These are phyloP conservation scores for Bembecia ichneumoniformis DNA, from an alignment of 2,888 invertebrate species.

Conservation along the genomic window DNA sequence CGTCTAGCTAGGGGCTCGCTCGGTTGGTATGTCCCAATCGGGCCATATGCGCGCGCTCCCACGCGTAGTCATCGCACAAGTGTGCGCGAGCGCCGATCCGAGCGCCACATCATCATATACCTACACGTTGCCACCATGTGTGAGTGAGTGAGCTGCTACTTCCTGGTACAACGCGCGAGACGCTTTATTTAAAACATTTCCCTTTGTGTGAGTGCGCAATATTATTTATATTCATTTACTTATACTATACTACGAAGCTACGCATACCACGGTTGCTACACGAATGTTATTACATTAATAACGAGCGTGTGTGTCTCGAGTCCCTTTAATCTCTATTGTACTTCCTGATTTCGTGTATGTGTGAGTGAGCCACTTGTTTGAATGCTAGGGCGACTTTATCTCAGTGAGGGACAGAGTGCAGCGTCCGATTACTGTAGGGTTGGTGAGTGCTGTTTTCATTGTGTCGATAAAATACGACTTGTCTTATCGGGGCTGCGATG, in stretches of 20 bases:
- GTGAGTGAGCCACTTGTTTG: constrained; percentile 71
- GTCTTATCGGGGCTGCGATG: not conserved
- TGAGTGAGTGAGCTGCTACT: constrained; percentile 63
- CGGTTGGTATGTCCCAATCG: constrained; percentile 64
- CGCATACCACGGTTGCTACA: constrained; percentile 36
- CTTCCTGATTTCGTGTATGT: constrained; percentile 61
- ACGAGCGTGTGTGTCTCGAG: constrained; percentile 52
- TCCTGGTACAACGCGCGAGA: constrained; percentile 68
- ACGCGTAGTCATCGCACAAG: constrained; percentile 62
- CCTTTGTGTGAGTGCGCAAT: constrained; percentile 63
- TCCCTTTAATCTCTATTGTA: constrained; percentile 70
- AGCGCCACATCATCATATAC: constrained; percentile 49
- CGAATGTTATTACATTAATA: constrained; percentile 63
- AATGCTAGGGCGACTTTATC: constrained; percentile 70
- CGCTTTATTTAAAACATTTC: constrained; percentile 63
- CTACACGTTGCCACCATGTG: constrained; percentile 38
- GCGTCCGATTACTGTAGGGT: constrained; percentile 66
- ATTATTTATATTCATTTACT: constrained; percentile 56
- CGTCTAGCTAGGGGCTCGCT: constrained; percentile 68
- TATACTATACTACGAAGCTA: constrained; percentile 7
- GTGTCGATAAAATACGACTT: constrained; percentile 26
- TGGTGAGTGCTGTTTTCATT: constrained; percentile 22
- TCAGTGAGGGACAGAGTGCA: constrained; percentile 67
- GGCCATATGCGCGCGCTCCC: constrained; percentile 70
- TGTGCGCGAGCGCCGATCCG: constrained; percentile 48